Base-by-base conservation (phyloP, 2,113 vertebrate species). In the Apeltes quadracus region DNA sequence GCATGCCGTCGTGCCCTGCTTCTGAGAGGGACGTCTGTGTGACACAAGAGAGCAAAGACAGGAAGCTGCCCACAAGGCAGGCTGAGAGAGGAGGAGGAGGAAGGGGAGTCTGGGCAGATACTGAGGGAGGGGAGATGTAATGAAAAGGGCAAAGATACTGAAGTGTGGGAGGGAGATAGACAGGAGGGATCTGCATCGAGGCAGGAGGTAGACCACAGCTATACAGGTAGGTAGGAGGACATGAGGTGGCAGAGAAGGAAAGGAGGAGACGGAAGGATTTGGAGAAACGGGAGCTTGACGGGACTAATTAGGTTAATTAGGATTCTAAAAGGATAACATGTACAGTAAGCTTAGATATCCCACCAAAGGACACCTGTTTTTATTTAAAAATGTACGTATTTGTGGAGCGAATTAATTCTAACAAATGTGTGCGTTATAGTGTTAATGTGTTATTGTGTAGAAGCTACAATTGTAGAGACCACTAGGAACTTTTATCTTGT, bases 91-190 rank as follows among this genome's bases (percentile, higher is more conserved):
- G 18, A 29, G 27, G 53, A 59, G 44, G 61, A 76, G 22, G 65
- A 70, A 61, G 73, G 72, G 71, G 75, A 78, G 75, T 20, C 65
- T 59, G 54, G 69, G 76, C 41, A 75, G 80, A 83, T 78, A 74
- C 34, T 55, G 76, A 82, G 72, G 61, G 78, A 84, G 84, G 75
- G 72, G 72, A 84, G 84, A 87, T 91, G 79, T n/a, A 75, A 72
- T 2, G 22, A 83, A 81, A 76, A 69, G 81, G 76, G 77, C 84
- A 84, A 77, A 87, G 71, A 89, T 79, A 84, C 66, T 71, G 66
- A 79, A 67, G 77, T 76, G 82, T 80, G 79, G 72, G 82, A 79
- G 64, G 69, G 63, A 76, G 84, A 86, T 72, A 67, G 81, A 73
- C 36, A 65, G 67, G 43, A 81, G 78, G 63, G 63, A 67, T 81